phyloP scores from a whole-genome alignment of 2,113 vertebrate species.

The Ondatra zibethicus region DNA sequence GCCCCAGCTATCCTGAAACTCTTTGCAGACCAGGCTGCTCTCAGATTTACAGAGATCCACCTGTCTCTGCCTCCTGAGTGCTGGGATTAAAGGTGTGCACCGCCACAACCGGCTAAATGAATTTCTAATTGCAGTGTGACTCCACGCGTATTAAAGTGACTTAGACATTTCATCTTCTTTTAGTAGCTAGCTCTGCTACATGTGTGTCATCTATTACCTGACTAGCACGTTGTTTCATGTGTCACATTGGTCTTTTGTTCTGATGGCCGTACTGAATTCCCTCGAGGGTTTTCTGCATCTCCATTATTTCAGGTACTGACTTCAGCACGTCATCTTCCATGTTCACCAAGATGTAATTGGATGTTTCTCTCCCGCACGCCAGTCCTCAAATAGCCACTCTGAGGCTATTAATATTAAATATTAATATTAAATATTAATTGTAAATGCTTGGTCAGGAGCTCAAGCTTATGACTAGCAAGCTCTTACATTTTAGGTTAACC shows the following conservation, averaged over 20 bases:
- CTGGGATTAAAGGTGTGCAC: no score
- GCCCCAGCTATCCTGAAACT: no score
- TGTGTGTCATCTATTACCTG: not conserved
- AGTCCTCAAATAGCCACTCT: no score
- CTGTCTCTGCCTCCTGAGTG: no score
- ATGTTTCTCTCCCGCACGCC: no score
- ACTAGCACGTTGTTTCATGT: not conserved
- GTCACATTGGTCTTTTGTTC: not conserved
- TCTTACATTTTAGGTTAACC: no score
- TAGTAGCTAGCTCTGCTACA: not conserved
- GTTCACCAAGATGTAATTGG: constrained; percentile 4
- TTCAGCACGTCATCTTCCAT: constrained; percentile 92
- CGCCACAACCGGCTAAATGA: not conserved
- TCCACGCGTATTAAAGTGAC: not conserved
- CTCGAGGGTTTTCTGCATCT: constrained; percentile 90
- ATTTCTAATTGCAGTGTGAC: not conserved
- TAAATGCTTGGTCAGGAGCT: no score
- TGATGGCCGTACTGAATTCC: constrained; percentile 84
- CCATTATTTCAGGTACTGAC: constrained; percentile 86
- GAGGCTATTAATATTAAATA: no score
- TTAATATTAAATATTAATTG: no score
- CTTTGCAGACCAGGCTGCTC: no score
- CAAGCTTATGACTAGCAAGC: no score
- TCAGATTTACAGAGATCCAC: no score
- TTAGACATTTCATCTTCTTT: not conserved